Evolutionary conservation across 2,113 vertebrate genomes (phyloP).

Genomic region (Pollimyrus isidori): DNA sequence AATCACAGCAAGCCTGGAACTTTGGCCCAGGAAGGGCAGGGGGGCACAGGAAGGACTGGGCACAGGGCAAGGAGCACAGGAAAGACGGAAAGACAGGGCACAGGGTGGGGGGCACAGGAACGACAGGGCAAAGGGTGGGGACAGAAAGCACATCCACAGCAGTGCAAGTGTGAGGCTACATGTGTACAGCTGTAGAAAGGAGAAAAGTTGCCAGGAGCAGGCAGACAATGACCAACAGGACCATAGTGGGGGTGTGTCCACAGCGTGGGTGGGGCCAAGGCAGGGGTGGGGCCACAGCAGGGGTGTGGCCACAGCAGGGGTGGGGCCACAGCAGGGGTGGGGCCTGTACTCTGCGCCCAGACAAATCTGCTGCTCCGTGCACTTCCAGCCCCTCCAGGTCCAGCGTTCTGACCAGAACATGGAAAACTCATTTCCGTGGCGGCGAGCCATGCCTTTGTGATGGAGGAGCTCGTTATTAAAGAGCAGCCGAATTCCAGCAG

Average conservation of each 20-base stretch:
- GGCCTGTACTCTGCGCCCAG: neutral
- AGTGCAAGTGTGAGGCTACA: neutral
- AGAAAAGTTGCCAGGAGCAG: neutral
- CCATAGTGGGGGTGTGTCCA: neutral
- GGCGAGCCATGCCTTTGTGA: conserved; percentile 11
- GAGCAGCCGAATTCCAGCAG: conserved; percentile 19
- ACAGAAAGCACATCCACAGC: neutral
- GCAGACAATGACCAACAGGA: neutral
- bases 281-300: neutral
- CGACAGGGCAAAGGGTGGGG: neutral
- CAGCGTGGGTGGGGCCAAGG: neutral
- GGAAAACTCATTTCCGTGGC: conserved; percentile 12
- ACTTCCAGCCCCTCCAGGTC: neutral
- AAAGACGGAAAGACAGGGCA: too few relatives aligned
- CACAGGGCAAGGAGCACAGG: too few relatives aligned
- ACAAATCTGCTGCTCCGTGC: neutral
- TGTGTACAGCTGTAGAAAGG: neutral
- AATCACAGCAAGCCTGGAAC: neutral
- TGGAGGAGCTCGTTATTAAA: neutral
- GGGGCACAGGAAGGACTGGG: neutral
- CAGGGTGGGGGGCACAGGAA: neutral
- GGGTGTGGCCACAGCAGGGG: neutral
- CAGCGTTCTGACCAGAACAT: neutral
- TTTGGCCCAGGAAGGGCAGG: neutral
- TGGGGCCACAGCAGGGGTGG: neutral